Percentiles rank a stretch among this genome's conserved stretches.
phyloP scores from a whole-genome alignment of 2,797 vertebrate species.

The Lutjanus argentimaculatus region DNA sequence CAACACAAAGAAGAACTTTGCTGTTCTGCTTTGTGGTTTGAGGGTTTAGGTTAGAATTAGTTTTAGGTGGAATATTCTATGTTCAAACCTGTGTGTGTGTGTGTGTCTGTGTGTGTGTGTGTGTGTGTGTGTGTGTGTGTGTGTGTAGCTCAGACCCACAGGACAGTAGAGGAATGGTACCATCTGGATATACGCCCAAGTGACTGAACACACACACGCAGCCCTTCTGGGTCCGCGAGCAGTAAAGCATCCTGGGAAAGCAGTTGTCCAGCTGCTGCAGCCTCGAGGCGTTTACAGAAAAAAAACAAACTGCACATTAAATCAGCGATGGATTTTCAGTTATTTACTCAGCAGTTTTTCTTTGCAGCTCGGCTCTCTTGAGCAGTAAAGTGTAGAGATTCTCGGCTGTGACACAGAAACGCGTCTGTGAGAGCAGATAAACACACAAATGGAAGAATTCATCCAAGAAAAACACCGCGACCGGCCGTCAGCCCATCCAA shows the following conservation, averaged over 20 bases:
- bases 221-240: slow-evolving; percentile 41
- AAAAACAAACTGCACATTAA: slow-evolving; percentile 39
- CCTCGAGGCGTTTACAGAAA: slow-evolving; percentile 38
- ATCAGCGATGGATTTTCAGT: slow-evolving; percentile 18
- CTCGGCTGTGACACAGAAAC: not conserved
- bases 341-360: slow-evolving; percentile 42
- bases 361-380: slow-evolving; percentile 11
- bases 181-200: slow-evolving; percentile 53
- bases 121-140: slow-evolving; percentile 15
- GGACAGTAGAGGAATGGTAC: slow-evolving; percentile 44
- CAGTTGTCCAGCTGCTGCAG: slow-evolving; percentile 64
- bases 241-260: slow-evolving; percentile 65
- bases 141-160: slow-evolving; percentile 13
- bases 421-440: not conserved
- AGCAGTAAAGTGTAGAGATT: not conserved
- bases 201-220: slow-evolving; percentile 19
- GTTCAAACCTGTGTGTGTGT: slow-evolving; percentile 14
- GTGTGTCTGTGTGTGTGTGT: slow-evolving; percentile 32
- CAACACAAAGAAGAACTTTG: not conserved
- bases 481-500: too few relatives aligned
- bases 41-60: too few relatives aligned
- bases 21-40: not conserved
- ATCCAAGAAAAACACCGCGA: not conserved
- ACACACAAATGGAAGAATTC: not conserved
- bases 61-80: too few relatives aligned